Percentiles rank a stretch among this genome's conserved stretches.
Conservation (phyloP, 2,113 vertebrate species). For the Pteronura brasiliensis region DNA sequence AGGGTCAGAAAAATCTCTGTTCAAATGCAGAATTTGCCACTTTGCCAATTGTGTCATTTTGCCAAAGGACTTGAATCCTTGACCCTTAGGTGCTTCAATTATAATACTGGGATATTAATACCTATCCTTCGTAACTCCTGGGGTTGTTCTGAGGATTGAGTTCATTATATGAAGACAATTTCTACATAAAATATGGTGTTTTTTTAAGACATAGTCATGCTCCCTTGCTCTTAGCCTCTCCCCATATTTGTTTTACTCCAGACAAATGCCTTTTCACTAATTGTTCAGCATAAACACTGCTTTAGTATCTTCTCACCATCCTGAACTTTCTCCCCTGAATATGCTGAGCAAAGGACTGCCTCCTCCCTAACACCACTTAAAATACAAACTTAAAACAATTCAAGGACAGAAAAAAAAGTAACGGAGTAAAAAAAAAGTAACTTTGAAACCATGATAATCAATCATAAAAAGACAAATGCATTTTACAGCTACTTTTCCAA, state of each 20-base stretch:
- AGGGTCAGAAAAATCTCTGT: neutral
- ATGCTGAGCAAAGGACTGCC: neutral
- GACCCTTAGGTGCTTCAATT: neutral
- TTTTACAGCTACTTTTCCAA: constrained; percentile 24
- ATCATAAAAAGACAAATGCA: constrained; percentile 2
- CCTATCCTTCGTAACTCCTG: neutral
- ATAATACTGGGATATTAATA: neutral
- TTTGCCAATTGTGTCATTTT: neutral
- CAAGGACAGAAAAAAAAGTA: constrained; percentile 4
- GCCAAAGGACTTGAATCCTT: neutral
- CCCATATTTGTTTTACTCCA: neutral
- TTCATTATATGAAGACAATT: neutral
- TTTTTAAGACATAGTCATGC: neutral
- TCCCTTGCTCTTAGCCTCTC: neutral
- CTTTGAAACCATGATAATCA: constrained; percentile 28
- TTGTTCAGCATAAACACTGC: neutral
- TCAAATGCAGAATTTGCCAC: neutral
- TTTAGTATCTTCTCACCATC: neutral
- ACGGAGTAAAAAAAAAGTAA: neutral
- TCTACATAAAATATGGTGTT: neutral
- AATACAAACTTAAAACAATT: constrained; percentile 26
- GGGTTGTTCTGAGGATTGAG: neutral
- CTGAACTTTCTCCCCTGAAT: neutral
- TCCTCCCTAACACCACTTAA: neutral
- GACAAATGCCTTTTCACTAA: neutral